Base-by-base conservation (phyloP, 2,797 vertebrate species). In the Hippopotamyrus pictus region DNA sequence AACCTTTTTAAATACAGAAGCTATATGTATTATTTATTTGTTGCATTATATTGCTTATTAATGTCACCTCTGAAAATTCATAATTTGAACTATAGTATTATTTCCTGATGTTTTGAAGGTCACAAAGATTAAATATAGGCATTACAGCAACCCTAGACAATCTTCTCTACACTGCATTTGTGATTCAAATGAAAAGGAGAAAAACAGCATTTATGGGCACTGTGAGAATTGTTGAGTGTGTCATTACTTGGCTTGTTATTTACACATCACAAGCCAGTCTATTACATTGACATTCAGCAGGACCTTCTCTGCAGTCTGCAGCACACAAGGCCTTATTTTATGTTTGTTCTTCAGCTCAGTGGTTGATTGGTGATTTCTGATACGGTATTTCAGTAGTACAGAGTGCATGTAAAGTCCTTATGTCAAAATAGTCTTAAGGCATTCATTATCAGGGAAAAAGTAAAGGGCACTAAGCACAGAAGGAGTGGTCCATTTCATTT, bases 281-380 rank as follows among this genome's bases (percentile, higher is more conserved):
- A 96, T 95, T 95, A 95, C 94, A 96, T 94, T 95, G 95, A 95
- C 95, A 95, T 95, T 95, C 94, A 94, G 93, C 92, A 90, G 93
- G 90, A 89, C 94, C 94, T 92, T 94, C 93, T 92, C 94, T 91
- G 89, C 90, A 91, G 91, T 86, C 93, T 94, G 89, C 90, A 73
- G 90, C 79, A 59, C 88, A 89, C 92, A 54, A 90, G 89, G 92
- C 93, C 93, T 91, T 90, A 82, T 92, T 93, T 93, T 93, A 90
- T 97, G 95, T 97, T 97, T 97, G 95, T 94, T 94, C 95, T 96
- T 94, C 92, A 92, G 95, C 92, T 93, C 94, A 89, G 95, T 95
- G 95, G 95, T 95, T 96, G 96, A 97, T 97, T 96, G 96, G 93
- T 95, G 96, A 96, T 96, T 95, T 92, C 92, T 92, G 94, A 96